Evolutionary conservation across 2,888 invertebrate species (phyloP).

Genomic region (Harpalus rufipes): DNA sequence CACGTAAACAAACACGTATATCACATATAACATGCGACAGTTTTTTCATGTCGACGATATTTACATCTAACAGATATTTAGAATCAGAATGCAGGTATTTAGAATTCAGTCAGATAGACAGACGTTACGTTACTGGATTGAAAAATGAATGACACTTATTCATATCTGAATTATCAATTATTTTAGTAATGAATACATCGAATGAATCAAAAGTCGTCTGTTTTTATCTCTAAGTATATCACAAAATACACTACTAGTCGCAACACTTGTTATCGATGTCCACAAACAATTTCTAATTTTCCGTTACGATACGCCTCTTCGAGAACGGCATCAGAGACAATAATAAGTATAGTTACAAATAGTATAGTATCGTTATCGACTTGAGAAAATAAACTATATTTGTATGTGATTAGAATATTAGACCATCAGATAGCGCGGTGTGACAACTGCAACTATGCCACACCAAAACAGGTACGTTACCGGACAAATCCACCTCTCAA

Average conservation of each 20-base stretch:
- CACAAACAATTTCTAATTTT: conserved; percentile 68
- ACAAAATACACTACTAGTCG: conserved; percentile 73
- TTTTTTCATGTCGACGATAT: conserved; percentile 12
- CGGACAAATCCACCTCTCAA: conserved; percentile 18
- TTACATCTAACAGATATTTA: conserved; percentile 40
- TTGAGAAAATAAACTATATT: conserved; percentile 51
- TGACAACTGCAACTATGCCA: not conserved
- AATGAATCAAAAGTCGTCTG: conserved; percentile 52
- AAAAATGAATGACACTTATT: conserved; percentile 50
- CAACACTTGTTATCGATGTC: conserved; percentile 72
- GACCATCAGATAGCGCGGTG: conserved; percentile 14
- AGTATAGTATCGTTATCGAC: conserved; percentile 4
- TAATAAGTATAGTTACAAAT: conserved; percentile 1
- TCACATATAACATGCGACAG: conserved; percentile 40
- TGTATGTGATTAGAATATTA: conserved; percentile 26
- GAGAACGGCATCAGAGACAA: conserved; percentile 25
- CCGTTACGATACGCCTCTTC: conserved; percentile 17
- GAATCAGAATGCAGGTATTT: conserved; percentile 9
- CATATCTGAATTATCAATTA: conserved; percentile 59
- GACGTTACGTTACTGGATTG: conserved; percentile 24
- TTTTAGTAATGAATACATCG: conserved; percentile 52
- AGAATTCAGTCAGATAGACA: conserved; percentile 45
- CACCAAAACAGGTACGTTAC: conserved; percentile 49
- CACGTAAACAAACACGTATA: conserved; percentile 17
- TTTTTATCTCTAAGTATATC: conserved; percentile 70